Evolutionary conservation across 2,888 invertebrate genomes (phyloP).

Genomic region (Kuschelorhynchus macadamiae): DNA sequence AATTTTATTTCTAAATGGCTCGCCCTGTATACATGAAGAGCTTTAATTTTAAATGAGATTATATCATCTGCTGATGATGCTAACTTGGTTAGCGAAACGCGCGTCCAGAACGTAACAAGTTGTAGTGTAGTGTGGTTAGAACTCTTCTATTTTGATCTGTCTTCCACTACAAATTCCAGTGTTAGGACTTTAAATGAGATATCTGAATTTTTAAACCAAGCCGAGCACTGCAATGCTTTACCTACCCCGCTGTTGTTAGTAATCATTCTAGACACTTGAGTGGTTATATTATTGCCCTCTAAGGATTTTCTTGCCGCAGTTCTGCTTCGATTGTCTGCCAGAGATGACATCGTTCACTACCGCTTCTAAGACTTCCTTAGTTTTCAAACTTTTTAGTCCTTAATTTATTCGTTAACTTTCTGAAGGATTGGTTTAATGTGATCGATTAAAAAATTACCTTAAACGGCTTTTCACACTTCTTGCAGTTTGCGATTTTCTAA

Average conservation of each 20-base stretch:
- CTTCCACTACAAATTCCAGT: no score
- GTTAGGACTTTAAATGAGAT: conserved; percentile 18
- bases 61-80: no score
- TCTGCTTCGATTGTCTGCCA: conserved; percentile 55
- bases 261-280: conserved; percentile 55
- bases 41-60: no score
- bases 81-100: no score
- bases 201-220: conserved; percentile 24
- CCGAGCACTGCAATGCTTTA: conserved; percentile 54
- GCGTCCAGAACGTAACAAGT: no score
- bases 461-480: no score
- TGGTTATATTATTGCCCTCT: conserved; percentile 56
- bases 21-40: no score
- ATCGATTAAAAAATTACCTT: conserved; percentile 47
- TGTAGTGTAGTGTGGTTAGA: no score
- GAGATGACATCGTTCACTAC: conserved; percentile 48
- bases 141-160: no score
- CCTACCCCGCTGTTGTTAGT: conserved; percentile 57
- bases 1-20: no score
- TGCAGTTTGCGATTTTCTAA: no score
- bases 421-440: conserved; percentile 33
- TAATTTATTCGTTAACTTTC: conserved; percentile 49
- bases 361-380: conserved; percentile 39
- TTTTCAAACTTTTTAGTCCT: conserved; percentile 36
- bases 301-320: conserved; percentile 55